Base-by-base conservation (phyloP, 2,113 vertebrate genomes). In the Lycaon pictus region DNA sequence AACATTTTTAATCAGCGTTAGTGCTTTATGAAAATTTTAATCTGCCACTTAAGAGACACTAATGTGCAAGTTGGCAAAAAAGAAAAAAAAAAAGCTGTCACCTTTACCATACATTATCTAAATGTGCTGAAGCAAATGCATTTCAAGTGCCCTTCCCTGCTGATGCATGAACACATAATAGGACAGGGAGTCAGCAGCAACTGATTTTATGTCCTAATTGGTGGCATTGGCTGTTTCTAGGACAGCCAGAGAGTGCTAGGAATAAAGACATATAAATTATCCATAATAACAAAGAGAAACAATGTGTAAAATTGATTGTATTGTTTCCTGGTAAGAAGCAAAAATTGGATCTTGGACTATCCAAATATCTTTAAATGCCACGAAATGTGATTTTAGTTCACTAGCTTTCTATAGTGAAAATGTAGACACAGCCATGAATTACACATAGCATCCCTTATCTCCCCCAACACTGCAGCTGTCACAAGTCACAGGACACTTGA, bases 1-100 rank as follows among this genome's bases (percentile, higher is more conserved):
- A 94, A 96, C 80, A 97, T 80, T 97, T 97, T 97, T 93, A 97
- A 98, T 97, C 97, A 97, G 74, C 3, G 0, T 87, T 90, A 97
- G 82, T 80, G 87, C 92, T 97, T 95, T 95, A 84, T 95, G 74
- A 96, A 81, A 87, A 32, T 85, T 96, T 97, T 96, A 97, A 93
- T 97, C 96, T 93, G 69, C 35, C 90, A 94, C 86, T 95, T 96
- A 91, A 92, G 84, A 97, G 62, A 85, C 27, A 5, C 67, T 97
- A 96, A 97, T 98, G 91, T 93, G 89, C 48, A 92, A 97, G 53
- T 20, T 98, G 94, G 94, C 88, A 94, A 92, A 94, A 96, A 94
- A n/a, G 32, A 67, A 79, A 81, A 53, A 53, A 53, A 93, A 93
- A 95, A 95, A 11, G 51, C 69, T 90, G 92, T 96, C 92, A 87